Conservation (phyloP, 2,113 vertebrate species). For the Malurus cyaneus region DNA sequence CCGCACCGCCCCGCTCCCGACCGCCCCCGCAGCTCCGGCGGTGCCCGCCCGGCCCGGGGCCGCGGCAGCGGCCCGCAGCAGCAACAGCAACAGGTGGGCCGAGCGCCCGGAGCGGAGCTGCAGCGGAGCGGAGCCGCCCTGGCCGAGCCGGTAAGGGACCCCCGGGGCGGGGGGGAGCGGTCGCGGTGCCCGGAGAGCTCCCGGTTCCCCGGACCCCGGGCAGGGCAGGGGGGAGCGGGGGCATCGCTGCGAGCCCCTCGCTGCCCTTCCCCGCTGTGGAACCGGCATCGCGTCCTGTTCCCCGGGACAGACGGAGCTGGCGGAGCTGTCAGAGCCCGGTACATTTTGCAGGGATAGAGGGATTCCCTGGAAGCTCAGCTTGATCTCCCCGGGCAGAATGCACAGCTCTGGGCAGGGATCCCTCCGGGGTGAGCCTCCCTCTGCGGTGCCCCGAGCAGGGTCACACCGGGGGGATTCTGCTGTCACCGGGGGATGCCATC, state of each 20-base stretch:
- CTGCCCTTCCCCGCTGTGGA: neutral
- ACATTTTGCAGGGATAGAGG: neutral
- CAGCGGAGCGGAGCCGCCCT: neutral
- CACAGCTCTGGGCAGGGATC: neutral
- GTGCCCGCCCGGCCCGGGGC: neutral
- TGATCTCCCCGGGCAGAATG: neutral
- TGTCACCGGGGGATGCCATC: neutral
- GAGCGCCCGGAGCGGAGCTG: neutral
- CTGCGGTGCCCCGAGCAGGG: neutral
- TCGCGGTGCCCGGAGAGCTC: neutral
- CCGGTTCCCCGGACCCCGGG: no score
- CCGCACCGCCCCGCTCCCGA: neutral
- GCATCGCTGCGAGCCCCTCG: neutral
- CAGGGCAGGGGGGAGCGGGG: neutral
- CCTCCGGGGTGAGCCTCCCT: neutral
- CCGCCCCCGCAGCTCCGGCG: neutral
- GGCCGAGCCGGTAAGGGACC: neutral
- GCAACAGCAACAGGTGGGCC: neutral
- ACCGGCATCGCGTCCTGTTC: fast-evolving
- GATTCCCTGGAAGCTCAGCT: neutral
- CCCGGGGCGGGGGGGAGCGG: neutral
- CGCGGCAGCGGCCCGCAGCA: neutral
- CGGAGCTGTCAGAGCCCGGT: neutral
- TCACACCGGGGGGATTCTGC: neutral
- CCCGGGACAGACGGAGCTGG: neutral